These are phyloP conservation scores for Sinodicranocentrus sp. DNA, from an alignment of 2,888 invertebrate genomes.

Conservation along the genomic window DNA sequence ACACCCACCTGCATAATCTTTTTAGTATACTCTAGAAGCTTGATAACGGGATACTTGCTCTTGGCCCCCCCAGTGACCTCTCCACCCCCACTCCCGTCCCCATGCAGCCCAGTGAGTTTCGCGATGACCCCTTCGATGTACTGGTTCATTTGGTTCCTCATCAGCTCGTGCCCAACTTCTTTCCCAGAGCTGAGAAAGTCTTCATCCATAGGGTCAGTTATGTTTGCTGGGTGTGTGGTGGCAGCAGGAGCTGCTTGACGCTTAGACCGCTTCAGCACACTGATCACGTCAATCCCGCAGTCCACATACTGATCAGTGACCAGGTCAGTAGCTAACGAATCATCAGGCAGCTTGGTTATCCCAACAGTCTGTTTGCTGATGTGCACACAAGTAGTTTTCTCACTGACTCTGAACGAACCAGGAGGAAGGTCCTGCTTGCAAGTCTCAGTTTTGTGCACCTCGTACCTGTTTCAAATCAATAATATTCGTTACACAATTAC, in stretches of 20 bases:
- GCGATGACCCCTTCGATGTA: constrained; percentile 50
- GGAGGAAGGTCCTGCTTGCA: too few relatives aligned
- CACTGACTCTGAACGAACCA: too few relatives aligned
- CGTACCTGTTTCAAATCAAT: background rate
- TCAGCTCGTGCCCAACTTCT: constrained; percentile 40
- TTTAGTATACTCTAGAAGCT: constrained; percentile 43
- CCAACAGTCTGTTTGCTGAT: too few relatives aligned
- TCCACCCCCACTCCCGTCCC: constrained; percentile 2
- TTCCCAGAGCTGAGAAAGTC: constrained; percentile 9
- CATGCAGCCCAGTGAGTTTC: constrained; percentile 24
- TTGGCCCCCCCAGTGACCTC: background rate
- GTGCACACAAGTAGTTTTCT: too few relatives aligned
- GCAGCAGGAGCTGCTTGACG: background rate
- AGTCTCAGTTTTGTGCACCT: background rate
- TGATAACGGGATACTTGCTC: constrained; percentile 44
- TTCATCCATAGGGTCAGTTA: background rate
- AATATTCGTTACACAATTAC: too few relatives aligned
- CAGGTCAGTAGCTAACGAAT: background rate
- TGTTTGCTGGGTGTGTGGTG: background rate
- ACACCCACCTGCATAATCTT: constrained; percentile 56
- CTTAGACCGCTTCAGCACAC: background rate
- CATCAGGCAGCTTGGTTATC: background rate
- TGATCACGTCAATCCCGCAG: background rate
- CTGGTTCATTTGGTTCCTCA: constrained; percentile 49
- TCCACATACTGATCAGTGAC: background rate